Conservation (phyloP, 2,113 vertebrate species). For the Ranitomeya variabilis region DNA sequence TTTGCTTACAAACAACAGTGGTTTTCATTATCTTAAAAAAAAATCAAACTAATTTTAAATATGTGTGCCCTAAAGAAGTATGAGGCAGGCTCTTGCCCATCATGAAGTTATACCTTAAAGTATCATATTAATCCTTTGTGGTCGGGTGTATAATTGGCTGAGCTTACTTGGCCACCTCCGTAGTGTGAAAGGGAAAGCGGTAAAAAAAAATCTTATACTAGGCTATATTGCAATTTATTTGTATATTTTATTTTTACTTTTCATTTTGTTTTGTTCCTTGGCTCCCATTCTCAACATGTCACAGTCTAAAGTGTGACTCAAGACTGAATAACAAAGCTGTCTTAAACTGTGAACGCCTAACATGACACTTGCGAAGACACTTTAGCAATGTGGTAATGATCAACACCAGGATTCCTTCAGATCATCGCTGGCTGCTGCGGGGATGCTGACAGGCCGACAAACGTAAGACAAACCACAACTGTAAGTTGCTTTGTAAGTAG, state of each 20-base stretch:
- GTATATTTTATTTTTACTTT: background rate
- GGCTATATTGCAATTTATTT: background rate
- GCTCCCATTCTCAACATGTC: conserved; percentile 28
- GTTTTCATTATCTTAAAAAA: too few species aligned
- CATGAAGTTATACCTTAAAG: too few species aligned
- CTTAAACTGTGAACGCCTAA: conserved; percentile 46
- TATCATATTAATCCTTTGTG: too few species aligned
- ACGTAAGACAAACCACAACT: conserved; percentile 23
- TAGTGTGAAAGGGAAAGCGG: too few species aligned
- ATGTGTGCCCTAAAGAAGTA: too few species aligned
- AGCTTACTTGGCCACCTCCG: too few species aligned
- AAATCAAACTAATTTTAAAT: too few species aligned
- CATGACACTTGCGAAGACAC: conserved; percentile 47
- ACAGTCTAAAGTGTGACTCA: conserved; percentile 35
- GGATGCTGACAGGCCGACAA: conserved; percentile 21
- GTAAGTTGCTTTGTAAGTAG: background rate
- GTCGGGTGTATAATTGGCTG: too few species aligned
- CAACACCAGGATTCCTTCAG: conserved; percentile 38
- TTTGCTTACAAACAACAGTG: too few species aligned
- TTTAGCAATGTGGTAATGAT: conserved; percentile 49
- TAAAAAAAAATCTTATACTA: background rate
- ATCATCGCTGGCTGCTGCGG: conserved; percentile 15
- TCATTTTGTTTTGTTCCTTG: background rate
- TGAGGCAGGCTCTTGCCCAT: too few species aligned
- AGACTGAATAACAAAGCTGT: conserved; percentile 47